phyloP scores from a whole-genome alignment of 2,888 invertebrate species.

The Drosophila hawaiiensis region DNA sequence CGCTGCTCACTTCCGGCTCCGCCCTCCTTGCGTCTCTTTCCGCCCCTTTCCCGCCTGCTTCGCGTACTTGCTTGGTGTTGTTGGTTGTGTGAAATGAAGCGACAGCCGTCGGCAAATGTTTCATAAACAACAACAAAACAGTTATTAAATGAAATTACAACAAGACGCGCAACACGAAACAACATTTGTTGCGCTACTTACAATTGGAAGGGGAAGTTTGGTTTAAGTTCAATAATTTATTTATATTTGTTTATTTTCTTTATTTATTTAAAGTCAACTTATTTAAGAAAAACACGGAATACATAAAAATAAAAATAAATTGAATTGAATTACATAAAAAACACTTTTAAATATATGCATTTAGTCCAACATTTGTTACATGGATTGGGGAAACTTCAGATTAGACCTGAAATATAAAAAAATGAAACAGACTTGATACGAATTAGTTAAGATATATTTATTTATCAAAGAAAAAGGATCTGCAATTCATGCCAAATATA shows the following conservation, averaged over 20 bases:
- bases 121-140: constrained; percentile 77
- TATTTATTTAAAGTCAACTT: background rate
- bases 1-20: constrained; percentile 63
- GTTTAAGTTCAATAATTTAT: background rate
- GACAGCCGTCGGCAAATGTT: constrained; percentile 77
- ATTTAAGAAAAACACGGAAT: background rate
- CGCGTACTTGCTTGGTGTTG: constrained; percentile 24
- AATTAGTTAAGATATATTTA: background rate
- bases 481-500: background rate
- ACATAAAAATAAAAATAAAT: background rate
- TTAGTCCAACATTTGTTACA: background rate
- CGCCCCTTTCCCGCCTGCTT: background rate
- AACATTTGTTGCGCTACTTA: constrained; percentile 54
- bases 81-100: constrained; percentile 68
- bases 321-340: background rate
- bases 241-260: background rate
- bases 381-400: background rate
- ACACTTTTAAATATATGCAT: background rate
- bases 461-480: background rate
- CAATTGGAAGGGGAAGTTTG: background rate
- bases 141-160: constrained; percentile 77
- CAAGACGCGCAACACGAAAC: constrained; percentile 53
- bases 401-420: background rate
- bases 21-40: constrained; percentile 4
- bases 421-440: background rate